Base-by-base conservation (phyloP, 2,888 invertebrate species). In the Nipponacmea schrenckii region DNA sequence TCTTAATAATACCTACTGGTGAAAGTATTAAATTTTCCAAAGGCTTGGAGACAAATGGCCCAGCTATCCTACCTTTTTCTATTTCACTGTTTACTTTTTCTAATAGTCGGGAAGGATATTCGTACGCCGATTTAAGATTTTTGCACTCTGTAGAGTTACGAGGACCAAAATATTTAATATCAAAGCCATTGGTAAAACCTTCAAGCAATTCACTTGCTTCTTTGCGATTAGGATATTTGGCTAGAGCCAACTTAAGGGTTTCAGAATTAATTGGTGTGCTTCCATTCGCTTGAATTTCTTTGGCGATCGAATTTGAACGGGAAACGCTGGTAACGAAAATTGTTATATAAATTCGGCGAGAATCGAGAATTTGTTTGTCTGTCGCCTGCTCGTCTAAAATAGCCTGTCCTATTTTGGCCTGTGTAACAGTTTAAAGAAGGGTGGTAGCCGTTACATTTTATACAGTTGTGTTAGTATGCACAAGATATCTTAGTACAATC, bases 121-220 rank as follows among this genome's bases (percentile, higher is more conserved):
- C 20, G n/a, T 56, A 20, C n/a, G 24, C 56, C n/a, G 64, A 69
- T 63, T 44, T 17, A 12, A 69, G 45, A 10, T 67, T n/a, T 20
- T 56, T 56, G 8, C 20, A 56, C 12, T 56, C 20, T 56, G 10
- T 24, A 20, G 20, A 20, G n/a, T 20, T 56, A 10, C 56, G n/a
- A 56, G 5, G 56, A 56, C 56, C 56, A 20, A 20, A n/a, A 20
- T 56, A 56, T 56, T 56, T 1, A 8, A 56, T 1, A 8, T 24
- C n/a, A 56, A 56, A 56, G n/a, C 56, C 56, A 12, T 56, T 10
- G n/a, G 20, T 8, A 20, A 56, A 10, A 24, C 56, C 20, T 10
- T 56, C 20, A 20, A 56, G 8, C 12, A 50, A 50, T 20, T 20
- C 17, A 7, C 20, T 20, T 67, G 67, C 67, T n/a, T n/a, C 56